A percentile compares a stretch with the other conserved stretches of the same genome.
Conservation (phyloP, 2,797 vertebrate species). For the Rallus crepitans region DNA sequence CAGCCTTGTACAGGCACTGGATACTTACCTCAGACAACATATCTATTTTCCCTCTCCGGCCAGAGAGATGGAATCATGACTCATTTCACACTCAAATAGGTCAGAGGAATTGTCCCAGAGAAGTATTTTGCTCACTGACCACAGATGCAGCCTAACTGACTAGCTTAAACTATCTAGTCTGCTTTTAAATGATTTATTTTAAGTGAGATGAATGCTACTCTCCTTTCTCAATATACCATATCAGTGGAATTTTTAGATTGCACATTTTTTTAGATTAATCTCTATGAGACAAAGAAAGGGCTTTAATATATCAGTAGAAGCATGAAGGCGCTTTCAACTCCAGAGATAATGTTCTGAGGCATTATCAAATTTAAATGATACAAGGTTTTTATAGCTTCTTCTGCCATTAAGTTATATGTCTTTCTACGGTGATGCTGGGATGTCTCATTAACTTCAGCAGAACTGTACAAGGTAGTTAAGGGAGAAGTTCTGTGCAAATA, state of each 20-base stretch:
- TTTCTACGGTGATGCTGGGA: neutral
- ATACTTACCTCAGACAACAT: neutral
- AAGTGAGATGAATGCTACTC: neutral
- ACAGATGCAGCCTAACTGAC: neutral
- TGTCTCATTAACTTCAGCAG: slow-evolving; percentile 26
- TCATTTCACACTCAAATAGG: neutral
- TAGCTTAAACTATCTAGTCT: neutral
- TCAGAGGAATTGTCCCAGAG: neutral
- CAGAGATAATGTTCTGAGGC: neutral
- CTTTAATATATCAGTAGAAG: neutral
- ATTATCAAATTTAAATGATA: slow-evolving; percentile 18
- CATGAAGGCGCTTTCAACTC: neutral
- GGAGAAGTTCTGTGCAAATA: neutral
- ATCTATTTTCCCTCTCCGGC: neutral
- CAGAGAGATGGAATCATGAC: neutral
- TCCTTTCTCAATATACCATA: neutral
- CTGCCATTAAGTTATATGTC: neutral
- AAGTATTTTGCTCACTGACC: neutral
- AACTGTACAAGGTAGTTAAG: neutral
- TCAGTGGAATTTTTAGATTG: neutral
- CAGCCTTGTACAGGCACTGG: neutral
- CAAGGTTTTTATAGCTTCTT: slow-evolving; percentile 13
- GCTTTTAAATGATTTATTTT: neutral
- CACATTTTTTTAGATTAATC: neutral
- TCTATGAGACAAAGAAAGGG: neutral